Evolutionary conservation across 2,888 invertebrate species (phyloP).

Genomic region (Andrena bicolor): DNA sequence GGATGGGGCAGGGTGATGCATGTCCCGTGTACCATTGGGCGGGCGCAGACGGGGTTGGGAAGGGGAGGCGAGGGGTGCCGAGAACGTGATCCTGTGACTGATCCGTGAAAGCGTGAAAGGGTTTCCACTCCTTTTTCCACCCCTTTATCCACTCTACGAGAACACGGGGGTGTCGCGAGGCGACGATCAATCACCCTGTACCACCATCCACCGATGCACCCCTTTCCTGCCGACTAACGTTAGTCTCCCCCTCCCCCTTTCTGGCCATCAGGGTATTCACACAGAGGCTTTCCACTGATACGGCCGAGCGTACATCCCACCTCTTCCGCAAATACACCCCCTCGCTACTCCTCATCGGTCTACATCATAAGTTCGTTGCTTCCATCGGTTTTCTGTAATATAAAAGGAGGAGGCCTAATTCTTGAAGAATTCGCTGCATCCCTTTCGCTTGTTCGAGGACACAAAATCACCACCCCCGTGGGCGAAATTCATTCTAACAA

Average conservation of each 20-base stretch:
- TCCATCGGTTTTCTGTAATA: constrained; percentile 6
- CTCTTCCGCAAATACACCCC: constrained; percentile 58
- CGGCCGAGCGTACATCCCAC: constrained; percentile 64
- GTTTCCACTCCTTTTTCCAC: constrained; percentile 77
- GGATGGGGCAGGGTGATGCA: constrained; percentile 69
- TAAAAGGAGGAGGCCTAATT: no score
- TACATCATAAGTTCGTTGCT: constrained; percentile 45
- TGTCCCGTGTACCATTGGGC: constrained; percentile 66
- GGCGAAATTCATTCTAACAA: not conserved
- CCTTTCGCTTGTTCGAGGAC: no score
- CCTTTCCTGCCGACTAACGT: constrained; percentile 59
- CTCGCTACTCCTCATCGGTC: constrained; percentile 44
- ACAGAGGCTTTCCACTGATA: constrained; percentile 74
- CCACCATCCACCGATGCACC: constrained; percentile 70
- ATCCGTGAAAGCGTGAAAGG: constrained; percentile 82
- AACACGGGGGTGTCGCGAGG: constrained; percentile 79
- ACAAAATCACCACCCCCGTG: no score
- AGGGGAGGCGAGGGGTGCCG: constrained; percentile 60
- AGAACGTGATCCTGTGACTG: constrained; percentile 81
- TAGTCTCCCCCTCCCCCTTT: constrained; percentile 8
- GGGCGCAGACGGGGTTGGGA: constrained; percentile 3
- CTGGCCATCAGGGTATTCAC: constrained; percentile 65
- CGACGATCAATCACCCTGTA: constrained; percentile 82
- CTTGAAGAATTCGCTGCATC: no score
- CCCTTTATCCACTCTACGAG: constrained; percentile 79